These are phyloP conservation scores for Helicoverpa assulta DNA, from an alignment of 2,888 invertebrate species.

Conservation along the genomic window DNA sequence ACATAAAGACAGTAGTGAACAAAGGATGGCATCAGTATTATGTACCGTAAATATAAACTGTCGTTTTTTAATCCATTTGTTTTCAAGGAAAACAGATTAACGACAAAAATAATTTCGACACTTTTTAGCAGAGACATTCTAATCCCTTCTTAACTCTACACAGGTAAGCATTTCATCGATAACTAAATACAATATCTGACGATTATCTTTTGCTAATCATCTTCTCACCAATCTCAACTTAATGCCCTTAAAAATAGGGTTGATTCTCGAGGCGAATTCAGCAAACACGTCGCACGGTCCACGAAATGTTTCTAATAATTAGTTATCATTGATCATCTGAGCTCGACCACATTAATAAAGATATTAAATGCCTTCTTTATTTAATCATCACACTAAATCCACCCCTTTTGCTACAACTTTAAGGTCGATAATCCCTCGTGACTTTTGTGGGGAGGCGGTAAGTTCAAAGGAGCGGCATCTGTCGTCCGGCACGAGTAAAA, in stretches of 20 bases:
- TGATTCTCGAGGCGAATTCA: conserved; percentile 31
- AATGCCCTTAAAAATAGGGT: neutral
- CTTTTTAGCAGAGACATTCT: conserved; percentile 43
- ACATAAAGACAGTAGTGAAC: neutral
- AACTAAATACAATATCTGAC: conserved; percentile 87
- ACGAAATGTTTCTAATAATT: conserved; percentile 67
- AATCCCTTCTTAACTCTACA: conserved; percentile 62
- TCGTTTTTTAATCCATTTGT: conserved; percentile 27
- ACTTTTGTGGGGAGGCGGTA: conserved; percentile 70
- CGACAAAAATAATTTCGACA: conserved; percentile 18
- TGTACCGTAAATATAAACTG: conserved; percentile 12
- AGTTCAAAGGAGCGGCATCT: conserved; percentile 82
- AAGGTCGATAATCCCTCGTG: conserved; percentile 38
- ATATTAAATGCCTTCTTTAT: conserved; percentile 65
- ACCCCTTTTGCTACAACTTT: neutral
- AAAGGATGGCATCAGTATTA: conserved; percentile 23
- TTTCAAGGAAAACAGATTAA: conserved; percentile 24
- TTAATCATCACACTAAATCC: conserved; percentile 18
- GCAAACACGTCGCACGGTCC: conserved; percentile 53
- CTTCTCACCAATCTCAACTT: conserved; percentile 28
- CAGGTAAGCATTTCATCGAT: conserved; percentile 78
- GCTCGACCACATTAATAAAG: conserved; percentile 68
- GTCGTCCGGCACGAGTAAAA: conserved; percentile 80
- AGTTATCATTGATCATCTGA: conserved; percentile 67
- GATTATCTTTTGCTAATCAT: conserved; percentile 80